A percentile compares a stretch with the other conserved stretches of the same genome.
phyloP scores from a whole-genome alignment of 2,113 vertebrate species.

The Psophia crepitans region DNA sequence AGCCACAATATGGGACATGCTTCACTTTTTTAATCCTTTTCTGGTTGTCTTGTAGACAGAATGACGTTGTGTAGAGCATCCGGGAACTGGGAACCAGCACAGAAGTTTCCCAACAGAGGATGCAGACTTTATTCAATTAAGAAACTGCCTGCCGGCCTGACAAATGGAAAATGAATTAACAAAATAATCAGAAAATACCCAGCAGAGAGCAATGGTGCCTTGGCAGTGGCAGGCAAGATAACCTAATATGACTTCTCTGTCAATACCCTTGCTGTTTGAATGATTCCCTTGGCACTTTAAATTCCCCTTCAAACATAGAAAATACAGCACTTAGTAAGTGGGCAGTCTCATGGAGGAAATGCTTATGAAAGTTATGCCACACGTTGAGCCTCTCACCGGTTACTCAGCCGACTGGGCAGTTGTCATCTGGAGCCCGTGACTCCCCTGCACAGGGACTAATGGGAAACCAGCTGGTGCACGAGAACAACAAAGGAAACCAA shows the following conservation, averaged over 20 bases:
- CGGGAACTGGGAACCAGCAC: not conserved
- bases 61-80: not conserved
- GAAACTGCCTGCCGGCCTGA: not conserved
- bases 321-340: not conserved
- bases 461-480: not conserved
- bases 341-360: not conserved
- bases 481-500: slow-evolving; percentile 13
- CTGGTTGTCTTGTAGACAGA: not conserved
- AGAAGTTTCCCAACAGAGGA: not conserved
- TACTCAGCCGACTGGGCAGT: not conserved
- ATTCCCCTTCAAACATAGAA: not conserved
- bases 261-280: not conserved
- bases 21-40: not conserved
- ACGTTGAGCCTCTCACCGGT: not conserved
- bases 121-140: not conserved
- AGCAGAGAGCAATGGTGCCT: not conserved
- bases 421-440: accelerated
- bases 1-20: not conserved
- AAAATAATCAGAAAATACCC: slow-evolving; percentile 2
- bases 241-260: not conserved
- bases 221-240: not conserved
- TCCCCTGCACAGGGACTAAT: not conserved
- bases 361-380: not conserved
- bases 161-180: not conserved
- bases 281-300: not conserved